Conservation (phyloP, 2,797 vertebrate genomes). For the Dallia pectoralis region DNA sequence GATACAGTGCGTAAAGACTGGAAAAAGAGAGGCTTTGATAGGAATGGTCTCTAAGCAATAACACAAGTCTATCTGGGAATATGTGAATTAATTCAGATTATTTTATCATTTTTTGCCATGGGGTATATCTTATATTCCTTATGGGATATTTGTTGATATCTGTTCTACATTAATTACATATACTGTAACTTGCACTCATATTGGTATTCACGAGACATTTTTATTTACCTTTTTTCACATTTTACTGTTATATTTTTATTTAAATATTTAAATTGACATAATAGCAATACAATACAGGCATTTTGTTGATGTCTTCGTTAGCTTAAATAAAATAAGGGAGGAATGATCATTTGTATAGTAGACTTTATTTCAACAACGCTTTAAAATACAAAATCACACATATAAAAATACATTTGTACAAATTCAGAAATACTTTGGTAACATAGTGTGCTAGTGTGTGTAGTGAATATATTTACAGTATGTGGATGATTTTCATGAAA, state of each 20-base stretch:
- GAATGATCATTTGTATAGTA: slow-evolving; percentile 45
- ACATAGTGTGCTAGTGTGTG: slow-evolving; percentile 71
- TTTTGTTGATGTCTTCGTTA: neutral
- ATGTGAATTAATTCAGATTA: neutral
- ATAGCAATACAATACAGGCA: neutral
- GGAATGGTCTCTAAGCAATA: neutral
- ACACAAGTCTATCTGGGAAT: neutral
- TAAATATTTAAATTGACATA: no score
- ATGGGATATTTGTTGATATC: neutral
- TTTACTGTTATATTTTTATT: no score
- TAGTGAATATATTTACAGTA: slow-evolving; percentile 42
- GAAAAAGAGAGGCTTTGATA: slow-evolving; percentile 1
- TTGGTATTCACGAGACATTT: neutral
- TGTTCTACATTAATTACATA: neutral
- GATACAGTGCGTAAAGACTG: neutral
- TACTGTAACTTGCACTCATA: neutral
- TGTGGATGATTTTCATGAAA: no score
- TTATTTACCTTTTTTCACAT: no score
- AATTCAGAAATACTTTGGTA: slow-evolving; percentile 80
- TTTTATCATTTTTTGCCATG: neutral
- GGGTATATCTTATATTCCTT: neutral
- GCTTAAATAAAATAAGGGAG: neutral
- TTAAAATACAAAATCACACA: slow-evolving; percentile 71
- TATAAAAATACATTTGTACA: slow-evolving; percentile 80
- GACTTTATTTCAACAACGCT: slow-evolving; percentile 66